Evolutionary conservation across 2,113 vertebrate species (phyloP).

Genomic region (Ptilonorhynchus violaceus): DNA sequence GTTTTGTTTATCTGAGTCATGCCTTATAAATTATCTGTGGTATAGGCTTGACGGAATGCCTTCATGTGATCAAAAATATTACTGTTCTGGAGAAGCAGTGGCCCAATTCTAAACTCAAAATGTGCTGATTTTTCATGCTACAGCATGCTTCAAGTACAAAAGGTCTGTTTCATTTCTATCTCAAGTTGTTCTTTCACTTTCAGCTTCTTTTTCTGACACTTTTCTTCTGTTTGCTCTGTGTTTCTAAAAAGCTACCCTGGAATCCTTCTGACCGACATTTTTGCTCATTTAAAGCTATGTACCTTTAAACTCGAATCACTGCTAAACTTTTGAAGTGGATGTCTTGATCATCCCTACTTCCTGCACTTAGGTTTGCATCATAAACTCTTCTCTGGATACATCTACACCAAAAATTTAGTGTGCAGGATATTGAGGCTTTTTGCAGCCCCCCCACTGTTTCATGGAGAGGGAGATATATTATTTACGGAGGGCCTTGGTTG

Average conservation of each 20-base stretch:
- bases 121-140: neutral
- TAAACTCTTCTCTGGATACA: neutral
- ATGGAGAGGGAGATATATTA: rapidly evolving
- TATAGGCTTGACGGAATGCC: neutral
- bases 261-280: neutral
- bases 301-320: neutral
- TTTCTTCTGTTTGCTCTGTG: neutral
- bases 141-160: neutral
- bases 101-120: neutral
- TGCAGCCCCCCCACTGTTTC: neutral
- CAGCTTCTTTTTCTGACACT: neutral
- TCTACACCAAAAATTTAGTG: neutral
- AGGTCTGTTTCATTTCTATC: neutral
- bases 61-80: neutral
- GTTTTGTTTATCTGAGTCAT: neutral
- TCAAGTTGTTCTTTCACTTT: neutral
- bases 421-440: rapidly evolving
- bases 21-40: neutral
- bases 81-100: neutral
- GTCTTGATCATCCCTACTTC: neutral
- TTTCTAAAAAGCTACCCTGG: neutral
- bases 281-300: neutral
- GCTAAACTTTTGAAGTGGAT: neutral
- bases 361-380: neutral
- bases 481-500: rapidly evolving